These are phyloP conservation scores for Smithornis capensis DNA, from an alignment of 2,113 vertebrate genomes.

Conservation along the genomic window DNA sequence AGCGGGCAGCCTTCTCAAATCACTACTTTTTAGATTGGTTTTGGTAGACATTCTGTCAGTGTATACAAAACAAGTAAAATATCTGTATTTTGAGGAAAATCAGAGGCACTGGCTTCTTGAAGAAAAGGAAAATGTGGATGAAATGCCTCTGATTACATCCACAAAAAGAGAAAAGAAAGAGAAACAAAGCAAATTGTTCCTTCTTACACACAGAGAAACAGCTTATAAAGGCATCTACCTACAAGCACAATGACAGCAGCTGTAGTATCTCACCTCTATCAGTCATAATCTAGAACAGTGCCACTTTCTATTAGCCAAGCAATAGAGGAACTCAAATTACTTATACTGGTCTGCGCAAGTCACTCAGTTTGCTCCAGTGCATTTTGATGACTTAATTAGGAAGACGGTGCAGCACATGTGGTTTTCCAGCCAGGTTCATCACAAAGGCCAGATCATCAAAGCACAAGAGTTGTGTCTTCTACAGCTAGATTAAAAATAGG, in stretches of 20 bases:
- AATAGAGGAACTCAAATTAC: conserved; percentile 76
- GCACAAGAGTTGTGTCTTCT: conserved; percentile 41
- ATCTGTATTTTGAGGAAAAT: background rate
- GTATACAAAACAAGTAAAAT: background rate
- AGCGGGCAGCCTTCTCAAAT: background rate
- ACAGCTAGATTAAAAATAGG: conserved; percentile 62
- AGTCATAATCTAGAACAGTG: conserved; percentile 79
- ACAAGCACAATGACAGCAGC: conserved; percentile 54
- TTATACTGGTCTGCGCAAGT: conserved; percentile 58
- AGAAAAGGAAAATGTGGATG: background rate
- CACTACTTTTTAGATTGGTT: background rate
- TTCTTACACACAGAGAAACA: background rate
- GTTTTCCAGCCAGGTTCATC: conserved; percentile 67
- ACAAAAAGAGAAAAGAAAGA: background rate
- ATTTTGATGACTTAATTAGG: conserved; percentile 82
- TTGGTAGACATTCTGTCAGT: background rate
- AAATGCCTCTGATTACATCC: background rate
- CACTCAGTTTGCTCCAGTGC: conserved; percentile 58
- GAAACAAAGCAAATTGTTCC: background rate
- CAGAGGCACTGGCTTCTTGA: background rate
- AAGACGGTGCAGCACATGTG: conserved; percentile 55
- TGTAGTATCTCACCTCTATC: conserved; percentile 69
- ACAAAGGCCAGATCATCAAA: conserved; percentile 67
- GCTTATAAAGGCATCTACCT: conserved; percentile 25
- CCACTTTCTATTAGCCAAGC: conserved; percentile 77